Evolutionary conservation across 2,113 vertebrate genomes (phyloP).

Genomic region (Aphyosemion australe): DNA sequence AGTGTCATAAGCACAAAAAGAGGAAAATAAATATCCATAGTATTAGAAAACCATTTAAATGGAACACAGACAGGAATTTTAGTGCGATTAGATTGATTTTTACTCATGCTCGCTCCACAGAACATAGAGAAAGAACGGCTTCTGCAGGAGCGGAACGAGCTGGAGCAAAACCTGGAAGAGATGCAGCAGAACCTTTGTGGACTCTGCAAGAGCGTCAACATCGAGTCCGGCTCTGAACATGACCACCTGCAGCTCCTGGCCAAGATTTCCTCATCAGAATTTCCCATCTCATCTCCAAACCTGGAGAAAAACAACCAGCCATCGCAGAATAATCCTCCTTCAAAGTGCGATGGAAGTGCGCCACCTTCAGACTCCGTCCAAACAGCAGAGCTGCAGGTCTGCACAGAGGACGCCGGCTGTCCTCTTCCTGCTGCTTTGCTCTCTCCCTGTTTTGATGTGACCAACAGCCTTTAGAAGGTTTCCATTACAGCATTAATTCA

Average conservation of each 20-base stretch:
- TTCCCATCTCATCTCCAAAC: slow-evolving; percentile 69
- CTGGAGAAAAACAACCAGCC: slow-evolving; percentile 58
- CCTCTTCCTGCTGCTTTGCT: slow-evolving; percentile 18
- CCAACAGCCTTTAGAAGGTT: slow-evolving; percentile 52
- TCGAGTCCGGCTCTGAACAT: slow-evolving; percentile 82
- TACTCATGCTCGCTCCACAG: slow-evolving; percentile 67
- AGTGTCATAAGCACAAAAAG: not conserved
- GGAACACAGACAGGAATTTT: not conserved
- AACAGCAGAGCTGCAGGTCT: not conserved
- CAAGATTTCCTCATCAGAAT: slow-evolving; percentile 85
- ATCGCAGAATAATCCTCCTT: slow-evolving; percentile 46
- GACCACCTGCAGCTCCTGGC: slow-evolving; percentile 88
- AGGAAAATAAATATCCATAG: not conserved
- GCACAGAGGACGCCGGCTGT: slow-evolving; percentile 34
- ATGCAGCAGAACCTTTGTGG: slow-evolving; percentile 87
- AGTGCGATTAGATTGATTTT: not conserved
- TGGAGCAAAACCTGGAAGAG: slow-evolving; percentile 87
- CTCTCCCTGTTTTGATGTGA: slow-evolving; percentile 50
- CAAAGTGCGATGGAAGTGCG: slow-evolving; percentile 33
- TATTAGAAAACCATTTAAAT: not conserved
- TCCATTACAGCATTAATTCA: not conserved
- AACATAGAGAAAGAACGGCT: slow-evolving; percentile 88
- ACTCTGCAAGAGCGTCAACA: slow-evolving; percentile 86
- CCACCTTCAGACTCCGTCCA: slow-evolving; percentile 7
- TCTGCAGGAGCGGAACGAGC: slow-evolving; percentile 86